Base-by-base conservation (phyloP, 2,797 vertebrate genomes). In the Halcyon leucocephala region DNA sequence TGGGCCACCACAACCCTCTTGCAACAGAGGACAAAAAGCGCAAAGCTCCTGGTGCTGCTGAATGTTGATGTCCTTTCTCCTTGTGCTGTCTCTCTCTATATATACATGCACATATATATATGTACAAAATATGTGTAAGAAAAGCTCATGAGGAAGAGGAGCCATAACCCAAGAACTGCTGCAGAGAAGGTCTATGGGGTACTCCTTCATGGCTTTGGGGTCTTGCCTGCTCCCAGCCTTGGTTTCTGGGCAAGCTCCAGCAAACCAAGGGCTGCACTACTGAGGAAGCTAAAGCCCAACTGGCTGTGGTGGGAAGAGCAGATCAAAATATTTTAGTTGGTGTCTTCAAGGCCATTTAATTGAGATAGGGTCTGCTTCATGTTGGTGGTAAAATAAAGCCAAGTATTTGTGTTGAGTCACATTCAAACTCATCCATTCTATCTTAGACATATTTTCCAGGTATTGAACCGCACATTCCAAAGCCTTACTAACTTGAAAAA, bases 381-480 rank as follows among this genome's bases (percentile, higher is more conserved):
- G 28, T 14, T 14, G 46, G 19, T 78, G 21, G 33, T 20, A 66
- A 71, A 72, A 83, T 61, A 42, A 48, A 83, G 44, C 20, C 19
- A 69, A 37, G 7, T 41, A 12, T 62, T 85, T 79, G n/a, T 12
- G 4, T 5, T 62, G 48, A 70, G 60, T 82, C 89, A 60, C n/a
- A 57, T 83, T 78, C 76, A 92, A 48, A 55, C 60, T 89, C 44
- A 55, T 72, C 84, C 17, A 0, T 79, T 76, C 66, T 54, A 29
- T 84, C 70, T 70, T 4, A 7, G 55, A 24, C 25, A 12, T 69
- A 31, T 94, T 94, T 96, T 94, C 66, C 73, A 89, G 80, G 85
- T 88, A 79, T 12, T 66, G 58, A 95, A 58, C 72, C 71, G 60
- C 28, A 7, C 62, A 89, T 91, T 81, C 51, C 35, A 65, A 49